Evolutionary conservation across 1,140 invertebrate genomes (phyloP).

Genomic region (Atta cephalotes): DNA sequence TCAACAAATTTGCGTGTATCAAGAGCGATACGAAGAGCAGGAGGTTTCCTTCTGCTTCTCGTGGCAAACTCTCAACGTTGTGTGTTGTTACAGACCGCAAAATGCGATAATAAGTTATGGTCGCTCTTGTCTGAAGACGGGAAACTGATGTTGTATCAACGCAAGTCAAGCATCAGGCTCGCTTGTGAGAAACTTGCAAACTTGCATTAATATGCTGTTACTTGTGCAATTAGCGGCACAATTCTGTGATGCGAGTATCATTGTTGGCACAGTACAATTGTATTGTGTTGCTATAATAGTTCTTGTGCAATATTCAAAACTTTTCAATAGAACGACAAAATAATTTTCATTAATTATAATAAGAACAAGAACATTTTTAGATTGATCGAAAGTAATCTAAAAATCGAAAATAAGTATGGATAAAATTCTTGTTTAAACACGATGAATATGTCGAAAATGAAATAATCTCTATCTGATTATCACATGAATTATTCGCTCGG

Average conservation of each 20-base stretch:
- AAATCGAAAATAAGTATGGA: background rate
- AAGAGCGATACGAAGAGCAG: slow-evolving; percentile 35
- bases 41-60: slow-evolving; percentile 7
- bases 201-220: slow-evolving; percentile 52
- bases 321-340: background rate
- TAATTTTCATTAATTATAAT: background rate
- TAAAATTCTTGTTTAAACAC: background rate
- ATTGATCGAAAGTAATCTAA: background rate
- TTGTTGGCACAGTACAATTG: slow-evolving; percentile 6
- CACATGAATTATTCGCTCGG: background rate
- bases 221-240: slow-evolving; percentile 42
- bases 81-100: slow-evolving; percentile 67
- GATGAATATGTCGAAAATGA: background rate
- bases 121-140: slow-evolving; percentile 65
- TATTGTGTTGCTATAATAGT: background rate
- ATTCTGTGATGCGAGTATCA: slow-evolving; percentile 20
- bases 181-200: slow-evolving; percentile 57
- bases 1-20: slow-evolving; percentile 54
- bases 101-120: slow-evolving; percentile 73
- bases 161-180: slow-evolving; percentile 51
- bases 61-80: slow-evolving; percentile 30
- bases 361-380: background rate
- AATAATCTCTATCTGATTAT: slow-evolving; percentile 16
- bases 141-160: slow-evolving; percentile 66
- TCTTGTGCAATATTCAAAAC: background rate